phyloP scores from a whole-genome alignment of 2,797 vertebrate species.

The Tokudaia tokunoshimensis region DNA sequence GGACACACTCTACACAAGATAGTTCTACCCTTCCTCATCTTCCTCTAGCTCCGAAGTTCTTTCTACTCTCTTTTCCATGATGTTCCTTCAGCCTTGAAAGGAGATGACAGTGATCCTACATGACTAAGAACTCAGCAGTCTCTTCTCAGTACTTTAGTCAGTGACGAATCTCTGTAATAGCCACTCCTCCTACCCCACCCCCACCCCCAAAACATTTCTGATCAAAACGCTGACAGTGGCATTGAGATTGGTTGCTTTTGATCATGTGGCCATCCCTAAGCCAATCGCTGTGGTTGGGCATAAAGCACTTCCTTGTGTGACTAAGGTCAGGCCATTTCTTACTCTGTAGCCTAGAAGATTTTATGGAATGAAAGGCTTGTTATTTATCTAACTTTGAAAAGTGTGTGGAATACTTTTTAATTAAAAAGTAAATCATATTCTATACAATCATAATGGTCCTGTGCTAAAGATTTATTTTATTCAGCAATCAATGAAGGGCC shows the following conservation, averaged over 20 bases:
- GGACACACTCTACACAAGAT: neutral
- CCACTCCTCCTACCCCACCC: no score
- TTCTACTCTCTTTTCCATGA: neutral
- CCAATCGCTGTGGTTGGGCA: neutral
- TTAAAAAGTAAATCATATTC: neutral
- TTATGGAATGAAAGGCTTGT: conserved; percentile 30
- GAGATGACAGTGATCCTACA: neutral
- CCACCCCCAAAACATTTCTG: accelerated
- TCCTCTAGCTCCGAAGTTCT: neutral
- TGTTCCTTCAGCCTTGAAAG: neutral
- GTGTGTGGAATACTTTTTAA: neutral
- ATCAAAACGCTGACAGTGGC: neutral
- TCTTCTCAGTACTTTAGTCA: neutral
- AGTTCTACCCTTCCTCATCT: no score
- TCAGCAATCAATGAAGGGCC: neutral
- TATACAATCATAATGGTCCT: neutral
- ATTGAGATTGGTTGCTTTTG: neutral
- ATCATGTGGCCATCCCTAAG: neutral
- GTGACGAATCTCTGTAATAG: neutral
- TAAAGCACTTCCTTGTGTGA: neutral
- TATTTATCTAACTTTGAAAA: neutral
- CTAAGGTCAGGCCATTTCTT: neutral
- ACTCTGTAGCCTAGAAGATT: neutral
- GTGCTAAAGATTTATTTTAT: neutral
- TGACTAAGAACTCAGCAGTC: no score